Evolutionary conservation across 2,113 vertebrate species (phyloP), one percentile per base, ranked within the genome.

Genomic region (Megaptera novaeangliae): DNA sequence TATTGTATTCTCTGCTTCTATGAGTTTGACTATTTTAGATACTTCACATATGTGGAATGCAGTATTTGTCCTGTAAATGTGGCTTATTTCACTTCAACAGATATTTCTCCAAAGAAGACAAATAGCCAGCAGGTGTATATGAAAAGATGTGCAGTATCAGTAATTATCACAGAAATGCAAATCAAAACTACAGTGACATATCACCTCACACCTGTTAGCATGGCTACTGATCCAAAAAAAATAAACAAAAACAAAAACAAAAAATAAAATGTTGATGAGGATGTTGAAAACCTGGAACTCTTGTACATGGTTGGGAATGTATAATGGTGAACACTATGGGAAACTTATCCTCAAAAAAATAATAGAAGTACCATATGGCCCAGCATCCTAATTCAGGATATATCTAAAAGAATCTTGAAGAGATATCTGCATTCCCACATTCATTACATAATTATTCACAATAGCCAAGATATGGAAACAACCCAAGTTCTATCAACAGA

Each of bases 281-380:
- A 20, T 57, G 41, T 5, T 31, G 29, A 61, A 52, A 83, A 8
- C 18, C 1, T 17, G 15, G 11, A 27, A 23, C 2, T 39, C 34
- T 13, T 75, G 39, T 1, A 31, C 0, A 8, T 29, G 1, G 29
- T 12, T n/a, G 52, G 89, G 77, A 41, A 69, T 41, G 20, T 15
- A 57, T 25, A 18, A 8, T 4, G 10, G 64, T 21, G 3, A 31
- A 0, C 23, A 1, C 39, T 7, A 15, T 49, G 41, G 90, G 36
- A 83, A 49, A 31, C 17, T 4, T 0, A 21, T 9, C 4, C 6
- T 71, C 89, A 46, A 29, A n/a, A 46, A 36, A 31, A 36, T 3
- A 2, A 21, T 6, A 29, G 77, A 31, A n/a, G 1, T 12, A 0
- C 75, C 10, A 0, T 5, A 20, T 4, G 31, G 59, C 12, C 27